Base-by-base conservation (phyloP, 2,888 invertebrate genomes). In the Orchestes rusci region DNA sequence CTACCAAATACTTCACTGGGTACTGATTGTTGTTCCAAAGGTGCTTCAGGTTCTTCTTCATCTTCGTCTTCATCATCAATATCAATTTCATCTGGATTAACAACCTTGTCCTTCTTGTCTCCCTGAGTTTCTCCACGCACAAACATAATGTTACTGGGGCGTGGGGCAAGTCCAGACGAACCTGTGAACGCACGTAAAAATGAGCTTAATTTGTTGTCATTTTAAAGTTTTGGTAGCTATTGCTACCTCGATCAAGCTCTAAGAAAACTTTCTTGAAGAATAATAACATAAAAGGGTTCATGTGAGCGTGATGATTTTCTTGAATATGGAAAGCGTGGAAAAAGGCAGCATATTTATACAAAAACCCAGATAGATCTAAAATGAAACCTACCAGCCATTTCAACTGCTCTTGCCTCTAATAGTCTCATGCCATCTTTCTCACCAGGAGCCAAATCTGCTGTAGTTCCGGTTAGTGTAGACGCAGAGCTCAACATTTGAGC, bases 1-100 rank as follows among this genome's bases (percentile, higher is more conserved):
- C 87, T 79, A 48, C 95, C 95, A 73, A 95, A 96, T 2, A 96
- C 92, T 70, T 93, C 85, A 32, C 83, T 77, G 23, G 96, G 96
- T 53, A 96, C 79, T 18, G 75, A 75, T 69, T 91, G 87, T 63
- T 90, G 84, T 62, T 90, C 85, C 41, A 94, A 79, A 55, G 67
- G 66, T 39, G 66, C 70, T 31, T 73, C 75, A 34, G 72, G 77
- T 34, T 76, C 77, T 31, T 74, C 71, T 3, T 69, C 70, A 0
- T 72, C 77, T 35, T 76, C 77, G 12, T 58, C 56, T 3, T 79
- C 79, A 13, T 80, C 80, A 59, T 84, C 87, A 64, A 90, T 84
- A 59, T 87, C 78, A 61, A 91, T 89, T 70, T 91, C 89, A 70
- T 90, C 90, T 13, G 90, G 90, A 75, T 91, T 90, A 34, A 80